Evolutionary conservation across 2,113 vertebrate genomes (phyloP).

Genomic region (Hippopotamus amphibius): DNA sequence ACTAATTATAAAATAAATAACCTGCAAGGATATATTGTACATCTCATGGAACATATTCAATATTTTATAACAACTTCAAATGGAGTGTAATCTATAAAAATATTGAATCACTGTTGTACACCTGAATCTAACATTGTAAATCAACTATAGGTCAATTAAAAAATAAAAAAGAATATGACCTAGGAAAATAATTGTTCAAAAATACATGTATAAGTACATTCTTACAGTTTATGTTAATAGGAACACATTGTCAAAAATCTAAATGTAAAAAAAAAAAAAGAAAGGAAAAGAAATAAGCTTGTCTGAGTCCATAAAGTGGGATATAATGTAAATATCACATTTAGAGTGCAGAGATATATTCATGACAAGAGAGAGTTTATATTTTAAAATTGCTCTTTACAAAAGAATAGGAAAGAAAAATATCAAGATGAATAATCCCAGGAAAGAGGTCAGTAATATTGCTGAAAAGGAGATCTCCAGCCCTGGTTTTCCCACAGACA

Average conservation of each 20-base stretch:
- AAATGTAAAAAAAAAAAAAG: background rate
- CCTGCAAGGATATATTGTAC: too few relatives aligned
- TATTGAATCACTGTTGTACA: too few relatives aligned
- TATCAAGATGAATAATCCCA: background rate
- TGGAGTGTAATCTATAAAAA: too few relatives aligned
- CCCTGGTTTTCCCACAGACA: background rate
- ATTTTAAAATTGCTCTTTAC: background rate
- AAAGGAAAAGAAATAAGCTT: background rate
- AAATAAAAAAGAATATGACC: background rate
- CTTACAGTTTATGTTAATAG: background rate
- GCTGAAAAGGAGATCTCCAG: background rate
- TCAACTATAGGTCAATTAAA: too few relatives aligned
- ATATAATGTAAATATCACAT: background rate
- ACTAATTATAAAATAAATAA: too few relatives aligned
- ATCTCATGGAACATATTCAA: too few relatives aligned
- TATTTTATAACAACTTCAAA: too few relatives aligned
- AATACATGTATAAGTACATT: background rate
- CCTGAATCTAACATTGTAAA: too few relatives aligned
- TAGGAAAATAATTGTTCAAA: constrained; percentile 26
- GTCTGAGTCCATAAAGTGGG: background rate
- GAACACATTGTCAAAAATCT: background rate
- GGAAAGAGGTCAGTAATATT: background rate
- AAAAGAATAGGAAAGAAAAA: too few relatives aligned
- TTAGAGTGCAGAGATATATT: background rate
- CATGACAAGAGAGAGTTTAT: background rate